These are phyloP conservation scores for Diglossa cyanea DNA, from an alignment of 2,797 vertebrate species.

Conservation along the genomic window DNA sequence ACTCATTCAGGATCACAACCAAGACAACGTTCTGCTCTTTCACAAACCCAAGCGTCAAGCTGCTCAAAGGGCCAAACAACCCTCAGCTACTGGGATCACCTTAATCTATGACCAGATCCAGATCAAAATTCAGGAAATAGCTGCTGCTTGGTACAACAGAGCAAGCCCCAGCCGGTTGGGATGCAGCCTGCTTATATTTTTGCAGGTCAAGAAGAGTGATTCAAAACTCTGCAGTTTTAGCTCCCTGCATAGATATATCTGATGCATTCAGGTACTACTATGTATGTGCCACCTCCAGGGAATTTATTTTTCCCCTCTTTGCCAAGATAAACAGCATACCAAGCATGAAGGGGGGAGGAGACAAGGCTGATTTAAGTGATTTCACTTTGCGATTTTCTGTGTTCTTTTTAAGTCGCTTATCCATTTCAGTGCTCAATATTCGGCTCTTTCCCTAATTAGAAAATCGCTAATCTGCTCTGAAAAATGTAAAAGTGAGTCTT, in stretches of 20 bases:
- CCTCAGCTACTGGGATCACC: not conserved
- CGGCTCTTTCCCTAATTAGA: constrained; percentile 69
- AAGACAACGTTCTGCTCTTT: not conserved
- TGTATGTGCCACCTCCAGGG: not conserved
- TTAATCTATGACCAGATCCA: not conserved
- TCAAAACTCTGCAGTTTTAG: not conserved
- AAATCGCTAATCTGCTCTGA: constrained; percentile 70
- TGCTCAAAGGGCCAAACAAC: not conserved
- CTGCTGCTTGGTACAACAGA: not conserved
- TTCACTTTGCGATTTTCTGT: constrained; percentile 61
- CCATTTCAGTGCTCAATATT: constrained; percentile 70
- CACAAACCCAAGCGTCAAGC: fast-evolving
- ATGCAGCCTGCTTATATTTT: not conserved
- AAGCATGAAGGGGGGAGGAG: constrained; percentile 38
- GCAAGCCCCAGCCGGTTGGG: not conserved
- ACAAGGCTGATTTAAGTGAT: constrained; percentile 62
- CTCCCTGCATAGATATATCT: not conserved
- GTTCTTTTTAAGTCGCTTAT: constrained; percentile 71
- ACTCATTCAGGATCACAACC: not conserved
- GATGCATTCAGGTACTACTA: constrained; percentile 2
- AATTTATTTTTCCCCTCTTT: constrained; percentile 55
- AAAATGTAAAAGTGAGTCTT: constrained; percentile 66
- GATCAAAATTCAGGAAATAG: not conserved
- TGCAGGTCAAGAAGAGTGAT: not conserved
- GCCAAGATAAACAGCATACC: constrained; percentile 59